phyloP scores from a whole-genome alignment of 2,113 vertebrate species.

The Mesitornis unicolor region DNA sequence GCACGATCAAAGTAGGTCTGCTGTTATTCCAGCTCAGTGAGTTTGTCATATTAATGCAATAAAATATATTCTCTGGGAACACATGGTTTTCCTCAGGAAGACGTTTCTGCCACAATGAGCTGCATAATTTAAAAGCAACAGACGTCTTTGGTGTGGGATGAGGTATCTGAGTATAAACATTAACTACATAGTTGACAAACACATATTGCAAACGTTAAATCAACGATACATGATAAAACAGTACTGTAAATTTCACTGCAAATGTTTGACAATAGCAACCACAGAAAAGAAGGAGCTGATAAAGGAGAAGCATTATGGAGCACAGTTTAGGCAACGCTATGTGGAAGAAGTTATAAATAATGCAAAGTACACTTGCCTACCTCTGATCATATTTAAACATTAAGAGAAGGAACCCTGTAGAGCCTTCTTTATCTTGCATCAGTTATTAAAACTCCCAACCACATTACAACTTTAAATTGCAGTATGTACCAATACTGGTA shows the following conservation, averaged over 20 bases:
- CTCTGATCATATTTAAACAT: neutral
- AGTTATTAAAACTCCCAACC: neutral
- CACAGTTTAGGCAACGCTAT: neutral
- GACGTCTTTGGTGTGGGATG: neutral
- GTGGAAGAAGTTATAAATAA: neutral
- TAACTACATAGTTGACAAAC: neutral
- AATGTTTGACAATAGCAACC: neutral
- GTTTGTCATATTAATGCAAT: neutral
- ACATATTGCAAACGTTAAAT: neutral
- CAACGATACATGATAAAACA: rapidly evolving
- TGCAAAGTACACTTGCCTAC: neutral
- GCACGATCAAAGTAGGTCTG: neutral
- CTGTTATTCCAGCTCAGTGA: neutral
- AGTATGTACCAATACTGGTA: neutral
- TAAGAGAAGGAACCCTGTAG: neutral
- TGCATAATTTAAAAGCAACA: neutral
- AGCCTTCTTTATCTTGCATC: neutral
- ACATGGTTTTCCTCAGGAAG: neutral
- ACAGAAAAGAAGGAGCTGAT: neutral
- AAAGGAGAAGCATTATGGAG: neutral
- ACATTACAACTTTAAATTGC: neutral
- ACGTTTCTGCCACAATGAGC: neutral
- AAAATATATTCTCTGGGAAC: neutral
- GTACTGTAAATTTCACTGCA: neutral
- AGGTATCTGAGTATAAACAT: neutral